These are phyloP conservation scores for Gambelia wislizenii DNA, from an alignment of 2,797 vertebrate species.

Conservation along the genomic window DNA sequence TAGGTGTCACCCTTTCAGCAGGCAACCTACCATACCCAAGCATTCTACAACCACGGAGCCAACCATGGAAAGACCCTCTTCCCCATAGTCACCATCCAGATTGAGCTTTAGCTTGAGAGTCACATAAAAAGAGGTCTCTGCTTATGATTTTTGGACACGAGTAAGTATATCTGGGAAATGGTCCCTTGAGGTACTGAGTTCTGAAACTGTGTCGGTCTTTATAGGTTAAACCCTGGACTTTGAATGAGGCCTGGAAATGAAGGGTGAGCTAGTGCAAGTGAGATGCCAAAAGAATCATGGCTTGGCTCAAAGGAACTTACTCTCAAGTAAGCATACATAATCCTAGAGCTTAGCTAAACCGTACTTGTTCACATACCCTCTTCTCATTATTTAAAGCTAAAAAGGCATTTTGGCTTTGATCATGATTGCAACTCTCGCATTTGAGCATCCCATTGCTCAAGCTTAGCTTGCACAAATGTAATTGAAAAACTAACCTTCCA, in stretches of 20 bases:
- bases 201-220: no score
- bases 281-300: neutral
- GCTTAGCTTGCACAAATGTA: constrained; percentile 29
- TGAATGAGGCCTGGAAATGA: neutral
- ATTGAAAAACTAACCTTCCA: constrained; percentile 34
- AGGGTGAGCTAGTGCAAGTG: neutral
- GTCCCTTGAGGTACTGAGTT: neutral
- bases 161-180: neutral
- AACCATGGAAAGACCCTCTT: neutral
- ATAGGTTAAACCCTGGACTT: neutral
- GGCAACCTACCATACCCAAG: neutral
- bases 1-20: no score
- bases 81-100: neutral
- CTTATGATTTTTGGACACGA: neutral
- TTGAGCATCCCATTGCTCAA: neutral
- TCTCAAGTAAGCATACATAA: neutral
- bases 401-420: constrained; percentile 18
- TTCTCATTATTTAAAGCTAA: constrained; percentile 6
- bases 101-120: neutral
- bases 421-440: neutral
- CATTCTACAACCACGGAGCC: neutral
- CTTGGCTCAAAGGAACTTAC: neutral
- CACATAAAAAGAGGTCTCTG: neutral
- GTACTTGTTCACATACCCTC: neutral
- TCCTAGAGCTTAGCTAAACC: neutral